Conservation (phyloP, 2,797 vertebrate species). For the Borostomias antarcticus region DNA sequence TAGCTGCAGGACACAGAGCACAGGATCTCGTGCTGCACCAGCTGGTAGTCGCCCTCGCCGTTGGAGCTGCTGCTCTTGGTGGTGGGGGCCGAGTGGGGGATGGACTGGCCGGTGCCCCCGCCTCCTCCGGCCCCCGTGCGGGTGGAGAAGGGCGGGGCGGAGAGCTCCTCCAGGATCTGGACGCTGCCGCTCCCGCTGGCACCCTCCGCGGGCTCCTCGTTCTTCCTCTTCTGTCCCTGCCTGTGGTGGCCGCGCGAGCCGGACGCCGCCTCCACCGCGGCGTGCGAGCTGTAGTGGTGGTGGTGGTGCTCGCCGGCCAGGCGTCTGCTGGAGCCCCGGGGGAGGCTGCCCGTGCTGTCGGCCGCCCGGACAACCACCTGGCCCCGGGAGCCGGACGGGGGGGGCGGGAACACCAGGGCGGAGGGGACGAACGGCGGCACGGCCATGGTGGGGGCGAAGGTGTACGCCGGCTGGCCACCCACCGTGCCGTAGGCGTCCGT, state of each 20-base stretch:
- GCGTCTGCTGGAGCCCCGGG: constrained; percentile 89
- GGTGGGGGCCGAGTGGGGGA: constrained; percentile 91
- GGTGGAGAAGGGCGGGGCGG: constrained; percentile 89
- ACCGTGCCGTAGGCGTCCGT: constrained; percentile 90
- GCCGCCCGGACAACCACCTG: constrained; percentile 93
- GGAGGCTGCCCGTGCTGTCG: constrained; percentile 91
- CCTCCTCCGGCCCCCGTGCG: constrained; percentile 85
- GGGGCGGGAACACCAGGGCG: constrained; percentile 84
- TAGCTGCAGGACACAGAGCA: constrained; percentile 97
- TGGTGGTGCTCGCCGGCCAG: constrained; percentile 63
- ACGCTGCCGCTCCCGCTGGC: constrained; percentile 89
- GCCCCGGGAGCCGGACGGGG: constrained; percentile 85
- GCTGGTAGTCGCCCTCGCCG: constrained; percentile 95
- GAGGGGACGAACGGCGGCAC: constrained; percentile 87
- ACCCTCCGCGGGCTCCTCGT: constrained; percentile 83
- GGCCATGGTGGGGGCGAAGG: constrained; percentile 85
- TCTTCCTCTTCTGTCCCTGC: constrained; percentile 95
- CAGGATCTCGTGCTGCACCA: constrained; percentile 97
- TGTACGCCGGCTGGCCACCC: constrained; percentile 88
- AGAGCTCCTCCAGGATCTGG: constrained; percentile 97
- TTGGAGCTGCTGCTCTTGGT: constrained; percentile 97
- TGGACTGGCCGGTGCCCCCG: constrained; percentile 88
- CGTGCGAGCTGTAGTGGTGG: constrained; percentile 49
- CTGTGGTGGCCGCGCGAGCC: constrained; percentile 81
- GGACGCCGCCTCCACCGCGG: constrained; percentile 67